phyloP scores from a whole-genome alignment of 2,888 invertebrate species.

The Teleogryllus oceanicus region DNA sequence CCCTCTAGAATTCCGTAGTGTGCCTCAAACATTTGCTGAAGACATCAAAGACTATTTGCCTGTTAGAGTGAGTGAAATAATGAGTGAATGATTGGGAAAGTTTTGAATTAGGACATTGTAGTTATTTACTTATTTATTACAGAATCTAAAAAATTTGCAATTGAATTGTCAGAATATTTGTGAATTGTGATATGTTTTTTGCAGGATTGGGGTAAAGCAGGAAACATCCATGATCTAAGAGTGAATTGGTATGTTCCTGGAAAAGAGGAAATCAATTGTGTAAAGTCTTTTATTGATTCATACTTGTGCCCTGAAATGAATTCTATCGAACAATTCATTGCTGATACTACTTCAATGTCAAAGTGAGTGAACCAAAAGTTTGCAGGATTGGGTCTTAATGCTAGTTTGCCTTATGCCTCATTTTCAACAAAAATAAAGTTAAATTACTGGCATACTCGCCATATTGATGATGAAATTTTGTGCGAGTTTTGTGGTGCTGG shows the following conservation, averaged over 20 bases:
- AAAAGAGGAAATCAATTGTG: slow-evolving; percentile 62
- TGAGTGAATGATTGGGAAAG: background rate
- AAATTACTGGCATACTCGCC: too few species aligned
- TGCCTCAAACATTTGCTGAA: slow-evolving; percentile 57
- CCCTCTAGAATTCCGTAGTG: slow-evolving; percentile 61
- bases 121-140: too few species aligned
- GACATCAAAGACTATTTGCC: slow-evolving; percentile 68
- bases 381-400: too few species aligned
- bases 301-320: slow-evolving; percentile 64
- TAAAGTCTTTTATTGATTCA: slow-evolving; percentile 61
- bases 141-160: background rate
- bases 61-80: slow-evolving; percentile 52
- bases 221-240: slow-evolving; percentile 60
- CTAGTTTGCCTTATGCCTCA: too few species aligned
- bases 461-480: too few species aligned
- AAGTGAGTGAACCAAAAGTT: slow-evolving; percentile 29
- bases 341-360: slow-evolving; percentile 47
- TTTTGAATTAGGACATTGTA: too few species aligned
- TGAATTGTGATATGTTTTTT: slow-evolving; percentile 33
- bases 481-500: too few species aligned
- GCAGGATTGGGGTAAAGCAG: slow-evolving; percentile 76
- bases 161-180: background rate
- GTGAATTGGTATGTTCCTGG: slow-evolving; percentile 77
- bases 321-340: slow-evolving; percentile 55
- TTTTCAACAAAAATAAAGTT: too few species aligned